Evolutionary conservation across 2,888 invertebrate species (phyloP).

Genomic region (Penaeus monodon): DNA sequence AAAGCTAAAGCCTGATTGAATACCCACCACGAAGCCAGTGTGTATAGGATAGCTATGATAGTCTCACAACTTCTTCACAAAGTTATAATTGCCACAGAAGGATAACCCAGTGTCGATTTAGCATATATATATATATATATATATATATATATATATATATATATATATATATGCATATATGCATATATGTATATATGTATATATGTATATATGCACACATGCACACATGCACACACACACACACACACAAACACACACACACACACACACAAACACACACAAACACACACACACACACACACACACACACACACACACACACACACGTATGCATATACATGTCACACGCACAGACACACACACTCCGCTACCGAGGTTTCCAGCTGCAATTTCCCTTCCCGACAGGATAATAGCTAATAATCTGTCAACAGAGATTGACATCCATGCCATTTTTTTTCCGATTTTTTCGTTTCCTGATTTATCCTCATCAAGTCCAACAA

Average conservation of each 20-base stretch:
- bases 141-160: not conserved
- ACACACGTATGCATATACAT: not conserved
- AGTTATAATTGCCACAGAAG: no score
- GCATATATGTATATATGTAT: not conserved
- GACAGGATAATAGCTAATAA: no score
- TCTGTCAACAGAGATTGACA: no score
- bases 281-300: not conserved
- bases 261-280: not conserved
- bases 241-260: not conserved
- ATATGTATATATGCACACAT: slow-evolving; percentile 1
- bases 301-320: not conserved
- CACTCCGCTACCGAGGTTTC: no score
- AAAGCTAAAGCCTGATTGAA: not conserved
- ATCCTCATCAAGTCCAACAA: no score
- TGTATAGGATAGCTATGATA: no score
- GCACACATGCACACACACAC: not conserved
- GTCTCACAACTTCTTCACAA: not conserved
- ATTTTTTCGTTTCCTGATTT: no score
- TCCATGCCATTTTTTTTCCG: no score
- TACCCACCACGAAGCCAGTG: not conserved
- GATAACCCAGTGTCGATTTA: not conserved
- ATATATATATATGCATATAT: not conserved
- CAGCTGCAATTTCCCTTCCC: not conserved
- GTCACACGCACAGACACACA: no score
- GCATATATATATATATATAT: not conserved